Base-by-base conservation (phyloP, 2,797 vertebrate species). In the Sciurus vulgaris region DNA sequence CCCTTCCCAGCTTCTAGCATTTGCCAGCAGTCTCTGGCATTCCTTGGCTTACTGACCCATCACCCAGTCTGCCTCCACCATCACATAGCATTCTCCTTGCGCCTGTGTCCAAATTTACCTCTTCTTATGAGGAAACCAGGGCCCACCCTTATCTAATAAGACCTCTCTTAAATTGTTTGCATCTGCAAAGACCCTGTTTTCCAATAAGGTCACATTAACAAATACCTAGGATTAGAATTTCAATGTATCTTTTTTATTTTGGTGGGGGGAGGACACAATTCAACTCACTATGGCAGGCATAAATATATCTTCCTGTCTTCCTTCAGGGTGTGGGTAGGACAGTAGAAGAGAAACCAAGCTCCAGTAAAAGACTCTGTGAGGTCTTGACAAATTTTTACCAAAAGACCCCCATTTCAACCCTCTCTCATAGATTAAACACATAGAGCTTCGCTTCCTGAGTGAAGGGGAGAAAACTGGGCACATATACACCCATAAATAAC, bases 151-250 rank as follows among this genome's bases (percentile, higher is more conserved):
- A 87, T 56, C 26, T 56, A 87, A 49, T 69, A 87, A 76, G 24
- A 81, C 49, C 17, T 86, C 65, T 74, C 22, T 88, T 89, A 94
- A 94, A 59, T 86, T 74, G 59, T 70, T 88, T 69, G 30, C 7
- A 54, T 35, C 41, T 90, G 24, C 30, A 90, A 88, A 95, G 59
- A 81, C 44, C 41, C 44, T 70, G 70, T 76, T 93, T 94, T 51
- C 56, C 93, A 95, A 89, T 63, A 94, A 89, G 10, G 33, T 74
- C n/a, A 94, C 41, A 76, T 82, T 89, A 51, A 95, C 35, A 93
- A 12, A 14, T 74, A 56, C 10, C 11, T 56, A 63, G n/a, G 35
- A 14, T 73, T 85, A 73, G 33, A 54, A 91, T 89, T 93, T 88
- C 65, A 94, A 65, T 51, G 77, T 73, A 44, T 49, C 7, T 38